Conservation (phyloP, 2,113 vertebrate genomes). For the Leiothrix lutea region DNA sequence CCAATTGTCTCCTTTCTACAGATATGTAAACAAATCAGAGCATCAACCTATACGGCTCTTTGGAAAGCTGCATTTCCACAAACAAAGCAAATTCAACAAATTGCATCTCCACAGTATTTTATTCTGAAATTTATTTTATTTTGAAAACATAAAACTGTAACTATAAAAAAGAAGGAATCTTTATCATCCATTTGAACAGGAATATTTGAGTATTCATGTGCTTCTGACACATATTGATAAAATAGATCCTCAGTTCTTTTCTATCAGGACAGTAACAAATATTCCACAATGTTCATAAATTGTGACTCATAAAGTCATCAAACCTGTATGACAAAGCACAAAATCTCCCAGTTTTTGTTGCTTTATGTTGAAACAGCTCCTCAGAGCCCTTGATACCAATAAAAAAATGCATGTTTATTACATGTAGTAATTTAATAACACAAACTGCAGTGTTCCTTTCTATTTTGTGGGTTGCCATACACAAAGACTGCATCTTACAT, state of each 20-base stretch:
- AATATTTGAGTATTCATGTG: background rate
- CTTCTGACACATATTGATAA: background rate
- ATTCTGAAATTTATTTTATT: background rate
- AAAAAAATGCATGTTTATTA: background rate
- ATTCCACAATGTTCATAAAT: background rate
- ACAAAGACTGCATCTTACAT: background rate
- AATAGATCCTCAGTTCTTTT: background rate
- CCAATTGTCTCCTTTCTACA: conserved; percentile 6
- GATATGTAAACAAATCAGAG: conserved; percentile 9
- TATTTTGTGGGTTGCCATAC: background rate
- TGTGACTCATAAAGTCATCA: background rate
- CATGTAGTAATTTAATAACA: background rate
- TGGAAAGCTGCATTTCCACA: background rate
- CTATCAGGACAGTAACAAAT: background rate
- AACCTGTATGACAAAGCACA: background rate
- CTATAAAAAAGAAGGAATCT: background rate
- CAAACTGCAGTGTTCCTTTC: background rate
- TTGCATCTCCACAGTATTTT: background rate
- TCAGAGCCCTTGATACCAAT: background rate
- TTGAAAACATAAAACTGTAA: background rate
- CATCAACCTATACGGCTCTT: background rate
- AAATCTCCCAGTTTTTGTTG: background rate
- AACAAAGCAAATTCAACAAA: background rate
- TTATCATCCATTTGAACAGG: background rate
- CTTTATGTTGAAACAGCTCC: background rate